Evolutionary conservation across 2,113 vertebrate species (phyloP).

Genomic region (Tragulus kanchil): DNA sequence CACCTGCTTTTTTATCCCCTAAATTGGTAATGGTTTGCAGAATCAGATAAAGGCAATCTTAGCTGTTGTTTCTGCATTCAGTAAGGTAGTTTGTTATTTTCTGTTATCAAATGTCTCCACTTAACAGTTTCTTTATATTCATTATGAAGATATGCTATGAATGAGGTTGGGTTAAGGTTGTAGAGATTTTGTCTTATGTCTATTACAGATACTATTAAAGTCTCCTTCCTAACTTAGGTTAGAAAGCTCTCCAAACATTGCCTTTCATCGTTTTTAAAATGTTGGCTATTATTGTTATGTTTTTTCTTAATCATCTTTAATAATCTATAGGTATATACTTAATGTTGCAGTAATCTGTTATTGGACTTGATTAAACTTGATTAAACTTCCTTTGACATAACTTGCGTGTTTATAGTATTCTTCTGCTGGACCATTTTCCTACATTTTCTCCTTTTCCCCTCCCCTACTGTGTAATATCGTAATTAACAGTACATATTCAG

Average conservation of each 20-base stretch:
- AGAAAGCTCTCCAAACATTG: conserved; percentile 20
- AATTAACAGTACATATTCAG: conserved; percentile 21
- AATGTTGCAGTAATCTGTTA: neutral
- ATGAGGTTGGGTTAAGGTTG: neutral
- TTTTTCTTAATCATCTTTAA: conserved; percentile 55
- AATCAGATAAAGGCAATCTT: conserved; percentile 38
- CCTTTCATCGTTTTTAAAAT: neutral
- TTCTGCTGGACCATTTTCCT: neutral
- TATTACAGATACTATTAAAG: neutral
- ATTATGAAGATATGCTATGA: neutral
- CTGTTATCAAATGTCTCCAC: neutral
- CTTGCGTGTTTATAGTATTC: neutral
- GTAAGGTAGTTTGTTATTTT: neutral
- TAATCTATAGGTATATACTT: conserved; percentile 43
- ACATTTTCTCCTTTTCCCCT: neutral
- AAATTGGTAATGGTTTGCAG: conserved; percentile 16
- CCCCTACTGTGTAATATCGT: neutral
- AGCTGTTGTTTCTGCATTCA: neutral
- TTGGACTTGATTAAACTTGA: conserved; percentile 47
- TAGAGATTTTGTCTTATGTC: conserved; percentile 27
- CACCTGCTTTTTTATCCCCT: neutral
- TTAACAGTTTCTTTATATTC: conserved; percentile 44
- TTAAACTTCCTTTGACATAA: neutral
- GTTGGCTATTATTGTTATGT: conserved; percentile 17
- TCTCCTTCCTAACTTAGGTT: conserved; percentile 17